A percentile compares a stretch with the other conserved stretches of the same genome.
Conservation (phyloP, 2,888 invertebrate species). For the Orthosia cruda region DNA sequence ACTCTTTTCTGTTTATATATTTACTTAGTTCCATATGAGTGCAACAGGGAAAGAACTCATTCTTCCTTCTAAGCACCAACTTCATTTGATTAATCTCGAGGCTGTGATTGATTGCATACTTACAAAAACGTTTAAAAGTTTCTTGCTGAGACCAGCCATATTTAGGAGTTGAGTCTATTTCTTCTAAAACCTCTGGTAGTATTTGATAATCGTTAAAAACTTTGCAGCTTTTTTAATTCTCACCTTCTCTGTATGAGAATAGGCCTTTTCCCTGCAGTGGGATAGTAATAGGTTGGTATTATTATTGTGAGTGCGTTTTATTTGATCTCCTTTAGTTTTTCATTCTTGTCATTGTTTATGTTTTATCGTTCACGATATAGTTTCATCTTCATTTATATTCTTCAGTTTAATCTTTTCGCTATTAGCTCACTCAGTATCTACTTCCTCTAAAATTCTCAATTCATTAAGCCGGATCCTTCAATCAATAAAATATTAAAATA, state of each 20-base stretch:
- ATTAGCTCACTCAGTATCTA: not conserved
- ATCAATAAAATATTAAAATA: slow-evolving; percentile 64
- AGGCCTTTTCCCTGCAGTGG: too few species aligned
- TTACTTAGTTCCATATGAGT: not conserved
- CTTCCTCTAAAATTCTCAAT: slow-evolving; percentile 37
- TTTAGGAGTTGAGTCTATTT: not conserved
- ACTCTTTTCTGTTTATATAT: not conserved
- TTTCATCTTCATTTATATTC: not conserved
- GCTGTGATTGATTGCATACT: not conserved
- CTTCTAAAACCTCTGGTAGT: not conserved
- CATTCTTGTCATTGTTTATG: accelerated
- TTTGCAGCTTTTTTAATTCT: not conserved
- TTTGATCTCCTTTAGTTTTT: not conserved
- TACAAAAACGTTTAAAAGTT: not conserved
- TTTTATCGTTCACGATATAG: not conserved
- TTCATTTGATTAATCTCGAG: not conserved
- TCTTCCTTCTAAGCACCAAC: too few species aligned
- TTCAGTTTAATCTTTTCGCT: not conserved
- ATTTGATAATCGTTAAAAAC: not conserved
- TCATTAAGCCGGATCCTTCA: slow-evolving; percentile 59
- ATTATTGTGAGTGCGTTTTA: not conserved
- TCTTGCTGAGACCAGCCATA: not conserved
- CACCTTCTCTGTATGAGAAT: too few species aligned
- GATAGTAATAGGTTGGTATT: too few species aligned
- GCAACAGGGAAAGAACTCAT: not conserved